Conservation (phyloP, 2,797 vertebrate genomes). For the Neoniphon sammara region DNA sequence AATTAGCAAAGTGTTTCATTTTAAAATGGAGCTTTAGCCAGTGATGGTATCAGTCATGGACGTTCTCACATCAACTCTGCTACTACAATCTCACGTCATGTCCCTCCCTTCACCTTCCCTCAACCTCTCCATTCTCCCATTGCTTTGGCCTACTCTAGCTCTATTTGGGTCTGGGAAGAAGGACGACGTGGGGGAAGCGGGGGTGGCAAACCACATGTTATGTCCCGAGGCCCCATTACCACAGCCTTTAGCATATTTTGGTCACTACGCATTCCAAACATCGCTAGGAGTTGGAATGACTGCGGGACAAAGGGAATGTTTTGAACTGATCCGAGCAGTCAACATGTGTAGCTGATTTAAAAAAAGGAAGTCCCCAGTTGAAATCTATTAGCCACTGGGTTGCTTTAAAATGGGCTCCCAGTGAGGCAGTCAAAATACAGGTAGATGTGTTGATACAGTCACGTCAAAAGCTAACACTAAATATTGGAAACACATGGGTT, state of each 20-base stretch:
- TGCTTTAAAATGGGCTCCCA: background rate
- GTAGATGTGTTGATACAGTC: constrained; percentile 5
- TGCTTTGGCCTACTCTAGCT: background rate
- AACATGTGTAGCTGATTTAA: constrained; percentile 13
- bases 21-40: too few relatives aligned
- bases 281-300: background rate
- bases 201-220: constrained; percentile 21
- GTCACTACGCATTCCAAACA: constrained; percentile 19
- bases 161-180: constrained; percentile 15
- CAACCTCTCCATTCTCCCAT: background rate
- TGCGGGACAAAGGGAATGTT: constrained; percentile 21
- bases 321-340: constrained; percentile 1
- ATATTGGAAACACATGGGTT: background rate
- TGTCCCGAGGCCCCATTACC: constrained; percentile 9
- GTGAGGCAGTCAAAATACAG: constrained; percentile 10
- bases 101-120: background rate
- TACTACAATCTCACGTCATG: too few relatives aligned
- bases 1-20: too few relatives aligned
- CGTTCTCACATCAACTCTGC: too few relatives aligned
- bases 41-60: too few relatives aligned
- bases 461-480: background rate
- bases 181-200: constrained; percentile 1
- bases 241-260: constrained; percentile 14
- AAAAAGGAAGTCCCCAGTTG: constrained; percentile 4
- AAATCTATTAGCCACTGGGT: constrained; percentile 22